phyloP scores from a whole-genome alignment of 2,797 vertebrate genomes.

The Chelmon rostratus region DNA sequence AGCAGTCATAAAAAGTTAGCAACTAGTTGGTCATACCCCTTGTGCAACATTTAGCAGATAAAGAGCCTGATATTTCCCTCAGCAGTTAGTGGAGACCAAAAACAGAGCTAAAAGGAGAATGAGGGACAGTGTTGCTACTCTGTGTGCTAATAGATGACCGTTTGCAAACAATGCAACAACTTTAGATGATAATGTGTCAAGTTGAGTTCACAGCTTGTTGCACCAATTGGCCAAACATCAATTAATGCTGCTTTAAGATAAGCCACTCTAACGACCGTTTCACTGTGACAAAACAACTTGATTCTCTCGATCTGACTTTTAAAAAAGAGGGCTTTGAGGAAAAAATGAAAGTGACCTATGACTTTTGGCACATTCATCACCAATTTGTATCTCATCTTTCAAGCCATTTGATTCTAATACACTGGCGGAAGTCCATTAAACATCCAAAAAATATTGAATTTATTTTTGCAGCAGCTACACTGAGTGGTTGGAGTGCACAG shows the following conservation, averaged over 20 bases:
- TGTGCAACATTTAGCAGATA: background rate
- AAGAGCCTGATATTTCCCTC: background rate
- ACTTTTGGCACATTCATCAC: background rate
- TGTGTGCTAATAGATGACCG: background rate
- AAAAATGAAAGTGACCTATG: background rate
- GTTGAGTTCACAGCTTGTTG: background rate
- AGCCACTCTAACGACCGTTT: background rate
- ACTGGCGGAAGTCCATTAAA: background rate
- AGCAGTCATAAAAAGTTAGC: background rate
- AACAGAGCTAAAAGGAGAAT: background rate
- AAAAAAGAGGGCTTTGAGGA: background rate
- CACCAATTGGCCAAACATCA: background rate
- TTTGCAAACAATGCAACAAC: background rate
- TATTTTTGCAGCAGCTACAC: slow-evolving; percentile 32
- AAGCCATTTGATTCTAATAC: background rate
- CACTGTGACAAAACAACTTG: slow-evolving; percentile 3
- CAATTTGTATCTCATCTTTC: background rate
- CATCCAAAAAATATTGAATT: slow-evolving; percentile 2
- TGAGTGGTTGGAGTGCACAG: slow-evolving; percentile 10
- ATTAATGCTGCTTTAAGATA: background rate
- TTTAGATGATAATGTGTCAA: background rate
- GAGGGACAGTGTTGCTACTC: background rate
- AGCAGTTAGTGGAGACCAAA: background rate
- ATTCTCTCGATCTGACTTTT: background rate
- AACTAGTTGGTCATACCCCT: background rate